Conservation (phyloP, 2,113 vertebrate genomes). For the Smithornis capensis region DNA sequence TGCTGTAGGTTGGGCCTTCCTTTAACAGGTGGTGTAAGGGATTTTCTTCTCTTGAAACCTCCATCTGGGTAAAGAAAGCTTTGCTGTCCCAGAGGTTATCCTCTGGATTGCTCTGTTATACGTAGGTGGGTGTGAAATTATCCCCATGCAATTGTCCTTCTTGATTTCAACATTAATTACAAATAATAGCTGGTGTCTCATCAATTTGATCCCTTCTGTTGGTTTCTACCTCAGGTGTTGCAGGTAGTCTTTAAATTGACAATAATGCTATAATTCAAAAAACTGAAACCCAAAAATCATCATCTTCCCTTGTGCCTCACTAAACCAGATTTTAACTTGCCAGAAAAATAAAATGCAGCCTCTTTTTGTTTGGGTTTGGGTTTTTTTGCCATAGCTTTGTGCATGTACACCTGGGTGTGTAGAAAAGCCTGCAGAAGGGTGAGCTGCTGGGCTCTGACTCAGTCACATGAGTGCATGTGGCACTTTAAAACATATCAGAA, state of each 20-base stretch:
- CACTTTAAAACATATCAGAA: not conserved
- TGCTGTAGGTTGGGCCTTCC: not conserved
- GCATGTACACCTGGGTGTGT: fast-evolving
- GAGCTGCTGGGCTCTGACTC: not conserved
- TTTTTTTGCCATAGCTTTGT: not conserved
- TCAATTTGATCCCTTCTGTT: not conserved
- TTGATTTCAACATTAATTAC: not conserved
- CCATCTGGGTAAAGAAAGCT: not conserved
- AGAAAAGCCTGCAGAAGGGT: not conserved
- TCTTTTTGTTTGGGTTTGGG: not conserved
- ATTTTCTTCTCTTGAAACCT: not conserved
- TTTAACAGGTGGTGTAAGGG: not conserved
- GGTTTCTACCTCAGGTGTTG: not conserved
- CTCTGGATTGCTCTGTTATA: not conserved
- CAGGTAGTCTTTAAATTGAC: not conserved
- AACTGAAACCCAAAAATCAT: not conserved
- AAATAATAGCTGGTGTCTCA: not conserved
- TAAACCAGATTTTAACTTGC: not conserved
- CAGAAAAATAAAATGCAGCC: not conserved
- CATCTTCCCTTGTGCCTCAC: not conserved
- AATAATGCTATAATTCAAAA: not conserved
- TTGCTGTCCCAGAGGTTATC: not conserved
- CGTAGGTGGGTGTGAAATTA: not conserved
- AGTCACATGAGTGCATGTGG: fast-evolving
- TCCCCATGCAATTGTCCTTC: not conserved